phyloP scores from a whole-genome alignment of 2,888 invertebrate species.

The Tachina grossa region DNA sequence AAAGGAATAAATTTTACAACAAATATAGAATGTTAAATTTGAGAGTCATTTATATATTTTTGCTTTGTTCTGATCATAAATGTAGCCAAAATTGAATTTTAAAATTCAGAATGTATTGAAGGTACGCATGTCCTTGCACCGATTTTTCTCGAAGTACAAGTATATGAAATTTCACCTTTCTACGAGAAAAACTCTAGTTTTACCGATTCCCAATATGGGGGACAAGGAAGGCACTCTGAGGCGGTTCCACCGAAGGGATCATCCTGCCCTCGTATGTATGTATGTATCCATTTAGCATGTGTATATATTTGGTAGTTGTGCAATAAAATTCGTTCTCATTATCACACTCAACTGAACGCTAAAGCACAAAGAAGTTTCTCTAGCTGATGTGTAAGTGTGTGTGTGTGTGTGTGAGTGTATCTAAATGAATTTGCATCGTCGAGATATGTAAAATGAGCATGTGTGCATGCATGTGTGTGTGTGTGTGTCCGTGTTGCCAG shows the following conservation, averaged over 20 bases:
- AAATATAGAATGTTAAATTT: no score
- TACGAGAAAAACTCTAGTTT: no score
- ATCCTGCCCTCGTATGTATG: conserved; percentile 1
- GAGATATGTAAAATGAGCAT: conserved; percentile 5
- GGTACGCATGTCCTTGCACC: no score
- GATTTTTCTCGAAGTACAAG: no score
- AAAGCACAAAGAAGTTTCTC: conserved; percentile 1
- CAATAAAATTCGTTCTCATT: conserved; percentile 54
- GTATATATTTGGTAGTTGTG: not conserved
- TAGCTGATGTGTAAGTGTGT: not conserved
- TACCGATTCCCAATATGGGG: no score
- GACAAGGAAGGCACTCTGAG: no score
- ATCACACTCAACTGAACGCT: conserved; percentile 40
- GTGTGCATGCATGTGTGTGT: not conserved
- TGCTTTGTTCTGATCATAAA: no score
- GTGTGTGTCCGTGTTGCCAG: conserved; percentile 8
- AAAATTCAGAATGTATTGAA: no score
- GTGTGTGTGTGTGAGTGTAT: not conserved
- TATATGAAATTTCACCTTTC: no score
- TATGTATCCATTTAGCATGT: not conserved
- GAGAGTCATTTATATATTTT: no score
- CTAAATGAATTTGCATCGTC: conserved; percentile 13
- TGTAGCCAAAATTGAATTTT: no score
- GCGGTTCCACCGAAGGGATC: not conserved
- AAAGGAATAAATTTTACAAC: no score